Percentiles rank a stretch among this genome's conserved stretches.
Evolutionary conservation across 2,888 invertebrate genomes (phyloP).

Genomic region (Metalampra italica): DNA sequence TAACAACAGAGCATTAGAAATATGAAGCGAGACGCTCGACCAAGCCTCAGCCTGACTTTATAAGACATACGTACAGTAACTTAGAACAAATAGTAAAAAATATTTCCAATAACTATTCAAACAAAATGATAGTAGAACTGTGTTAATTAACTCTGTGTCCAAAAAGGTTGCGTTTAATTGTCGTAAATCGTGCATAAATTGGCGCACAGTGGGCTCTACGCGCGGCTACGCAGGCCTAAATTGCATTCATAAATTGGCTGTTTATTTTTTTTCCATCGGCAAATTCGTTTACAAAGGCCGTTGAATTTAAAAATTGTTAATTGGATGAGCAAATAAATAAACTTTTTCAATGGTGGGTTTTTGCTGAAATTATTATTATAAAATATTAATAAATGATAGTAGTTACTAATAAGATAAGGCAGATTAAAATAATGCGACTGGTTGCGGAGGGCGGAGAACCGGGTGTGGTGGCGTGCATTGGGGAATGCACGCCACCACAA

Average conservation of each 20-base stretch:
- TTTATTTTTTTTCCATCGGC: conserved; percentile 15
- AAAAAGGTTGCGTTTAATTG: conserved; percentile 49
- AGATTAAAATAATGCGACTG: too few species aligned
- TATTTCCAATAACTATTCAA: not conserved
- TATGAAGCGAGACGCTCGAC: too few species aligned
- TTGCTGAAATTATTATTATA: too few species aligned
- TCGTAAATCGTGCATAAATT: conserved; percentile 37
- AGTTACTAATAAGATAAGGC: too few species aligned
- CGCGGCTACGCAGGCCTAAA: conserved; percentile 28
- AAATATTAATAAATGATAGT: too few species aligned
- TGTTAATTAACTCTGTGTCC: conserved; percentile 42
- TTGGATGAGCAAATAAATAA: not conserved
- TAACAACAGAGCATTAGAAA: too few species aligned
- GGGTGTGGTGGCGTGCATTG: too few species aligned
- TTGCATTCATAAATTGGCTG: conserved; percentile 28
- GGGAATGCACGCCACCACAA: too few species aligned
- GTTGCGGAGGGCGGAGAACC: too few species aligned
- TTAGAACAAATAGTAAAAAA: not conserved
- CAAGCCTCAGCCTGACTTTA: too few species aligned
- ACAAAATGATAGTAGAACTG: conserved; percentile 18
- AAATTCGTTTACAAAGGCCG: not conserved
- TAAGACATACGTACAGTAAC: too few species aligned
- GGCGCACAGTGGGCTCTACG: conserved; percentile 34
- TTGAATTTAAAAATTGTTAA: not conserved
- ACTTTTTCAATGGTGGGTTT: not conserved